Percentiles rank a stretch among this genome's conserved stretches.
Conservation (phyloP, 2,113 vertebrate genomes). For the Poeciliopsis occidentalis region DNA sequence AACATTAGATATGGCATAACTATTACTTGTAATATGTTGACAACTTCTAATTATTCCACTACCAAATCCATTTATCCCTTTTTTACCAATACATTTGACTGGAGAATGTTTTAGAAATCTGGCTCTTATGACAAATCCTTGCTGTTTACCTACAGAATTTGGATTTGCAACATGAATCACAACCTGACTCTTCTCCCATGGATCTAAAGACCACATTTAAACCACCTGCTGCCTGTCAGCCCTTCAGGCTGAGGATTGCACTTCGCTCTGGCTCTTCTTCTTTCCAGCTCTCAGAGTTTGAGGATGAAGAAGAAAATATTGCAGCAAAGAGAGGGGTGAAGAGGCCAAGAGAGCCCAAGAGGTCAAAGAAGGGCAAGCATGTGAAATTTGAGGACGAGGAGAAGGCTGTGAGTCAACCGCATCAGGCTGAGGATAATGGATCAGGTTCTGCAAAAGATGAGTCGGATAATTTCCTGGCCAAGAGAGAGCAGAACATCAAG, state of each 20-base stretch:
- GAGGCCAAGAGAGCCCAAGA: not conserved
- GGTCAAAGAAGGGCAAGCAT: constrained; percentile 13
- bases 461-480: constrained; percentile 62
- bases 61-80: not conserved
- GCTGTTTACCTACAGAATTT: constrained; percentile 29
- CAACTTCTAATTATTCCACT: not conserved
- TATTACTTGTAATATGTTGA: not conserved
- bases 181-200: not conserved
- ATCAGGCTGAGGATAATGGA: not conserved
- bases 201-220: constrained; percentile 14
- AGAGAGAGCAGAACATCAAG: constrained; percentile 77
- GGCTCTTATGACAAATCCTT: not conserved
- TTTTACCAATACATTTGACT: not conserved
- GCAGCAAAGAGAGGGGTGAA: not conserved
- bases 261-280: constrained; percentile 44
- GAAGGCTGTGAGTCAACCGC: not conserved
- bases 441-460: constrained; percentile 55
- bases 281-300: constrained; percentile 17
- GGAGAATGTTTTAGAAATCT: no score
- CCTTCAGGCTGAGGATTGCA: constrained; percentile 71
- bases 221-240: not conserved
- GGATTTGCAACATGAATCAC: constrained; percentile 15
- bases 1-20: not conserved
- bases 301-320: constrained; percentile 21
- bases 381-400: constrained; percentile 44